Percentiles rank a stretch among this genome's conserved stretches.
Evolutionary conservation across 2,888 invertebrate genomes (phyloP).

Genomic region (Fragum whitleyi): DNA sequence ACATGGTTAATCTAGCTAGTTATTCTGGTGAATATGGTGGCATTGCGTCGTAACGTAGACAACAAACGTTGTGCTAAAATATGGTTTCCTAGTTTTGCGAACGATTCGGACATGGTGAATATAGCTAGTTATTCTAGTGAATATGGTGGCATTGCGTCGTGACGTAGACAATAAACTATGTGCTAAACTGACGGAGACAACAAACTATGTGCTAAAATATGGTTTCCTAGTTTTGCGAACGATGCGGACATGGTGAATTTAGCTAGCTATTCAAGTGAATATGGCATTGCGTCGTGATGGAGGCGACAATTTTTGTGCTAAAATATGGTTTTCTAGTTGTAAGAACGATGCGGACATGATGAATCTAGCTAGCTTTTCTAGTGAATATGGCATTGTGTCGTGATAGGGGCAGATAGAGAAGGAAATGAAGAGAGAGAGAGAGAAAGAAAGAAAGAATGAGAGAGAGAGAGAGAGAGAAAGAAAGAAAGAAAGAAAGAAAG

Average conservation of each 20-base stretch:
- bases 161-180: background rate
- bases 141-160: constrained; percentile 31
- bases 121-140: constrained; percentile 66
- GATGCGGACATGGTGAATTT: constrained; percentile 76
- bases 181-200: constrained; percentile 86
- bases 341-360: too few relatives aligned
- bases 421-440: background rate
- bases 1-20: constrained; percentile 73
- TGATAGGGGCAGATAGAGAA: too few relatives aligned
- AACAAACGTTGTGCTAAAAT: constrained; percentile 95
- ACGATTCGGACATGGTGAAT: constrained; percentile 74
- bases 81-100: constrained; percentile 90
- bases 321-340: too few relatives aligned
- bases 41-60: constrained; percentile 14
- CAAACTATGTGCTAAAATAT: constrained; percentile 94
- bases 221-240: constrained; percentile 89
- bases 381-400: too few relatives aligned
- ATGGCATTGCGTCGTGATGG: constrained; percentile 23
- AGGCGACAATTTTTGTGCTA: too few relatives aligned
- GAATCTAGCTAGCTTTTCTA: too few relatives aligned
- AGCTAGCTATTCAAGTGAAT: constrained; percentile 63
- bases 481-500: background rate
- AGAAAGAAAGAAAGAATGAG: background rate
- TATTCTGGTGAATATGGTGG: constrained; percentile 59
- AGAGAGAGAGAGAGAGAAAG: background rate